phyloP scores from a whole-genome alignment of 2,888 invertebrate genomes.

The Cactoblastis cactorum region DNA sequence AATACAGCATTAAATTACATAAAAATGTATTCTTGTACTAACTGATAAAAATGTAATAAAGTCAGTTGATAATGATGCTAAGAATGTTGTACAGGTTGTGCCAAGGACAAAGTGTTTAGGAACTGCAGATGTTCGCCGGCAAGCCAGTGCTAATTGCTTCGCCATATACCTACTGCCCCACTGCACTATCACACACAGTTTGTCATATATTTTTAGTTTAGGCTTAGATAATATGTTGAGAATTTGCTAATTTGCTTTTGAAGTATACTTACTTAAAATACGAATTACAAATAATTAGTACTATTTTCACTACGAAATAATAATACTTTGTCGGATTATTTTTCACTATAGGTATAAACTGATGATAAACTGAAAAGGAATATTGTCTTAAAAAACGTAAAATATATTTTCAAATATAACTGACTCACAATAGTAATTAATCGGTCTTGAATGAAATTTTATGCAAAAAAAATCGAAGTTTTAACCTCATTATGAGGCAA shows the following conservation, averaged over 20 bases:
- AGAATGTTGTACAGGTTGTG: background rate
- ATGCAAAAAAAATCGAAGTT: background rate
- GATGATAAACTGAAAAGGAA: too few relatives aligned
- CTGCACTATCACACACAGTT: background rate
- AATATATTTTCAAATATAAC: too few relatives aligned
- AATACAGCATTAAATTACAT: background rate
- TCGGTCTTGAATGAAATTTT: background rate
- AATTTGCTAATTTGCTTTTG: too few relatives aligned
- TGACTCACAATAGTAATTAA: slow-evolving; percentile 5
- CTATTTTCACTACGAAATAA: too few relatives aligned
- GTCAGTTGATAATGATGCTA: slow-evolving; percentile 1
- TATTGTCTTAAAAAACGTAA: too few relatives aligned
- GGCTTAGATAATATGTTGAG: background rate
- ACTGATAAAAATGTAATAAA: background rate
- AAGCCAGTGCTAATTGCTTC: slow-evolving; percentile 35
- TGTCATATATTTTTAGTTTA: background rate
- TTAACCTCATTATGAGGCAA: slow-evolving; percentile 28
- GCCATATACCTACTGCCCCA: background rate
- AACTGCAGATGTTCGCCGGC: slow-evolving; percentile 28
- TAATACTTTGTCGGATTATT: too few relatives aligned
- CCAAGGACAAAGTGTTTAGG: slow-evolving; percentile 46
- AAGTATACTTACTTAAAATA: too few relatives aligned
- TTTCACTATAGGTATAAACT: too few relatives aligned
- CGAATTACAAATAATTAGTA: too few relatives aligned
- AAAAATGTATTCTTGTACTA: background rate